A percentile compares a stretch with the other conserved stretches of the same genome.
phyloP scores from a whole-genome alignment of 2,888 invertebrate genomes.

The Chloroclysta siterata region DNA sequence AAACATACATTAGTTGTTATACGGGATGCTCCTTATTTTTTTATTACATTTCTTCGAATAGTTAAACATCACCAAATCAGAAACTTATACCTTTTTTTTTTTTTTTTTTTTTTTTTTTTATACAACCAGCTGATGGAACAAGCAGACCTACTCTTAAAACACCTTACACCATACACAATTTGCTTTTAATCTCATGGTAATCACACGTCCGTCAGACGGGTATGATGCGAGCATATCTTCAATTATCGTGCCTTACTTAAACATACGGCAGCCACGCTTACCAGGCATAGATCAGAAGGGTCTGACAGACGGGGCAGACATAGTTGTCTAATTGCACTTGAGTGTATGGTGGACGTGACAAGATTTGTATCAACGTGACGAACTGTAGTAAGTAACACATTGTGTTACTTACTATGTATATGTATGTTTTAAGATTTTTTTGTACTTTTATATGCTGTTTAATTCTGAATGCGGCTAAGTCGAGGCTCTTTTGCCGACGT shows the following conservation, averaged over 20 bases:
- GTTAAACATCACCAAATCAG: background rate
- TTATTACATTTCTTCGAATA: too few relatives aligned
- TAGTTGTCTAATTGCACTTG: slow-evolving; percentile 12
- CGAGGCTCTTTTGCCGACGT: too few relatives aligned
- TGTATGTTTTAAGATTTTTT: too few relatives aligned
- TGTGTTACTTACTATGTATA: too few relatives aligned
- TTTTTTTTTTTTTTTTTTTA: too few relatives aligned
- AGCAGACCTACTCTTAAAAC: background rate
- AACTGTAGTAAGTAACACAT: background rate
- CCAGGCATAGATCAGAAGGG: slow-evolving; percentile 60
- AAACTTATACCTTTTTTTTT: too few relatives aligned
- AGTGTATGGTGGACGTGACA: slow-evolving; percentile 6
- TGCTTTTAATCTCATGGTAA: slow-evolving; percentile 50
- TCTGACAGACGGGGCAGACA: slow-evolving; percentile 11
- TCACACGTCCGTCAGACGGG: slow-evolving; percentile 70
- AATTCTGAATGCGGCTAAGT: too few relatives aligned
- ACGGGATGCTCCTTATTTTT: too few relatives aligned
- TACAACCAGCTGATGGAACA: too few relatives aligned
- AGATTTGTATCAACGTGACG: slow-evolving; percentile 19
- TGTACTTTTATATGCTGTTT: too few relatives aligned
- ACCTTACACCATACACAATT: slow-evolving; percentile 3
- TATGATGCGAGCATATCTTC: slow-evolving; percentile 79
- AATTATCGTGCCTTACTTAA: slow-evolving; percentile 85
- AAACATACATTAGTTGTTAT: too few relatives aligned
- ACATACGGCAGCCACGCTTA: slow-evolving; percentile 73